These are phyloP conservation scores for Phaedon cochleariae DNA, from an alignment of 2,888 invertebrate species.

Conservation along the genomic window DNA sequence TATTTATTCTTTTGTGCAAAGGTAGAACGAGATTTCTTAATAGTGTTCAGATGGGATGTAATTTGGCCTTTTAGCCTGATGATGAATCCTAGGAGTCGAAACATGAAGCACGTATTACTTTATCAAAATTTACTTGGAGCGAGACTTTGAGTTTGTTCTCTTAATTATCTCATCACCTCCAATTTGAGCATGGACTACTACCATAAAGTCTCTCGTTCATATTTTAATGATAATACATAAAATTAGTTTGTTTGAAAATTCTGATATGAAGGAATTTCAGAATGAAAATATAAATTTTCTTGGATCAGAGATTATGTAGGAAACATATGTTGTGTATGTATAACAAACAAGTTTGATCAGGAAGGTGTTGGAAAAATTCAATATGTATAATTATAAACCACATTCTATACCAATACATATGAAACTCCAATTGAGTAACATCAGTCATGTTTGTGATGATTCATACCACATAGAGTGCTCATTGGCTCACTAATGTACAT, in stretches of 20 bases:
- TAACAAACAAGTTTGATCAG: slow-evolving; percentile 20
- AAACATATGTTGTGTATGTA: slow-evolving; percentile 16
- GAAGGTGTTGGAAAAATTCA: slow-evolving; percentile 31
- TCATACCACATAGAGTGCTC: slow-evolving; percentile 28
- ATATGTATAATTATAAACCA: slow-evolving; percentile 29
- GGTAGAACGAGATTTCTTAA: no score
- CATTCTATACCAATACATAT: slow-evolving; percentile 21
- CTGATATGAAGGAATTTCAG: background rate
- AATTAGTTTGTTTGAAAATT: background rate
- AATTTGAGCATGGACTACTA: no score
- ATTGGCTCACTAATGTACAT: slow-evolving; percentile 39
- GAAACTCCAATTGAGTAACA: slow-evolving; percentile 22
- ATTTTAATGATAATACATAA: slow-evolving; percentile 27
- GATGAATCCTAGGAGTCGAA: no score
- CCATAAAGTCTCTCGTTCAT: slow-evolving; percentile 41
- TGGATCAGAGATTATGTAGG: slow-evolving; percentile 5
- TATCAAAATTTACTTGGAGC: no score
- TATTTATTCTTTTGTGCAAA: no score
- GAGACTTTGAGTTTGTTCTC: no score
- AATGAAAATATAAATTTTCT: slow-evolving; percentile 11
- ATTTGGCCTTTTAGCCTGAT: no score
- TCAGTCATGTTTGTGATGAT: slow-evolving; percentile 3
- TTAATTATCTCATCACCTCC: no score
- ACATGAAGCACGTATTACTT: no score
- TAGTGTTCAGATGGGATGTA: no score